Evolutionary conservation across 2,113 vertebrate genomes (phyloP).

Genomic region (Alces alces): DNA sequence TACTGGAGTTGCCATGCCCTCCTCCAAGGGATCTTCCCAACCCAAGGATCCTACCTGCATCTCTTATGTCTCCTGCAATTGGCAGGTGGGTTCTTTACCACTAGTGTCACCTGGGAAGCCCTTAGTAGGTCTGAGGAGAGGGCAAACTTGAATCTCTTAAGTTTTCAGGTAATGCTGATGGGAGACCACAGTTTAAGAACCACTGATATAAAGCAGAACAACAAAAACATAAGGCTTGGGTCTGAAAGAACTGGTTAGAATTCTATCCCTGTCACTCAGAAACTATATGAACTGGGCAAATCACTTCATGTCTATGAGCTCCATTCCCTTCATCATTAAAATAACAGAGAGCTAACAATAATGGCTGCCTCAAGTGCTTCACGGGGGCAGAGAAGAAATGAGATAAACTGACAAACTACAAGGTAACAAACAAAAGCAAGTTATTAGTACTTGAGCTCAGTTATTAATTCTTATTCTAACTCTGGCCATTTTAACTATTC

Average conservation of each 20-base stretch:
- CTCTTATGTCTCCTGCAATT: background rate
- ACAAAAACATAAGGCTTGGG: background rate
- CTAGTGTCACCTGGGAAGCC: background rate
- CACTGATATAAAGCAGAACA: background rate
- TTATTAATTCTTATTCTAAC: background rate
- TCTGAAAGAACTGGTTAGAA: background rate
- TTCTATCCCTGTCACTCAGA: background rate
- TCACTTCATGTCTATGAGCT: background rate
- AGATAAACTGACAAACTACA: background rate
- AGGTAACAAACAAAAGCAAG: background rate
- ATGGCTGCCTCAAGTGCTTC: background rate
- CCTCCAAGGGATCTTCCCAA: background rate
- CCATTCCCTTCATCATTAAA: background rate
- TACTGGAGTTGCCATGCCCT: background rate
- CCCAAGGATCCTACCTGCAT: background rate
- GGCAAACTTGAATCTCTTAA: background rate
- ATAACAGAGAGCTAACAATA: background rate
- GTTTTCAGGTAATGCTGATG: background rate
- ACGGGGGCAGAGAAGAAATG: background rate
- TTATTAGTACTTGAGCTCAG: background rate
- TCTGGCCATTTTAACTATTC: background rate
- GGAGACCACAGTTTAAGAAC: background rate
- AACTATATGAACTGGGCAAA: background rate
- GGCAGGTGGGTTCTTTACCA: background rate
- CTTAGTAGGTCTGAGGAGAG: background rate